A percentile compares a stretch with the other conserved stretches of the same genome.
phyloP scores from a whole-genome alignment of 37 sponge, comb jelly and placozoan genomes.

The Agelas oroides region DNA sequence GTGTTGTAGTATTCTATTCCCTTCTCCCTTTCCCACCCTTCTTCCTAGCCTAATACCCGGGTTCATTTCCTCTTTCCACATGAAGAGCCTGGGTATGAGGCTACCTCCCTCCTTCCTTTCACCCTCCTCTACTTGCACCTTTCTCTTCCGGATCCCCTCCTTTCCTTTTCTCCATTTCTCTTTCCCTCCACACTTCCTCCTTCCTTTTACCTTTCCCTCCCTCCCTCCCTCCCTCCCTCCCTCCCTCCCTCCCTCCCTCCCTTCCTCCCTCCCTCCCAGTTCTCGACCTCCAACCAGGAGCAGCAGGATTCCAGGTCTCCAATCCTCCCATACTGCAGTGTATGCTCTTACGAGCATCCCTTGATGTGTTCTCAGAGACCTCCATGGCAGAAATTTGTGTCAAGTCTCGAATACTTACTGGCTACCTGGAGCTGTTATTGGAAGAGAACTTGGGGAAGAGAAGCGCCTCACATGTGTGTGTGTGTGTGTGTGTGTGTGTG shows the following conservation, averaged over 20 bases:
- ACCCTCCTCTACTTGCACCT: background rate
- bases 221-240: background rate
- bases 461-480: constrained; percentile 14
- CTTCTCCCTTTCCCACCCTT: background rate
- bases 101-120: too few relatives aligned
- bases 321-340: constrained; percentile 76
- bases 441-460: constrained; percentile 39
- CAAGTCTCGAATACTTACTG: constrained; percentile 88
- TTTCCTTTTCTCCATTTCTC: background rate
- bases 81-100: too few relatives aligned
- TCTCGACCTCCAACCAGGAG: constrained; percentile 75
- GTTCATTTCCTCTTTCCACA: too few relatives aligned
- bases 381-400: constrained; percentile 66
- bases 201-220: background rate
- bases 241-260: background rate
- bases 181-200: background rate
- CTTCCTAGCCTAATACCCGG: too few relatives aligned
- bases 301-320: constrained; percentile 85
- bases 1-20: too few relatives aligned
- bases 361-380: constrained; percentile 75
- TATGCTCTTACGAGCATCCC: constrained; percentile 54
- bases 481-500: constrained; percentile 11
- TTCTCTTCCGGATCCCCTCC: too few relatives aligned
- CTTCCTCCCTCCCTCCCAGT: constrained; percentile 7
- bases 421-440: constrained; percentile 88